phyloP scores from a whole-genome alignment of 2,888 invertebrate genomes.

The Xestia rhomboidea region DNA sequence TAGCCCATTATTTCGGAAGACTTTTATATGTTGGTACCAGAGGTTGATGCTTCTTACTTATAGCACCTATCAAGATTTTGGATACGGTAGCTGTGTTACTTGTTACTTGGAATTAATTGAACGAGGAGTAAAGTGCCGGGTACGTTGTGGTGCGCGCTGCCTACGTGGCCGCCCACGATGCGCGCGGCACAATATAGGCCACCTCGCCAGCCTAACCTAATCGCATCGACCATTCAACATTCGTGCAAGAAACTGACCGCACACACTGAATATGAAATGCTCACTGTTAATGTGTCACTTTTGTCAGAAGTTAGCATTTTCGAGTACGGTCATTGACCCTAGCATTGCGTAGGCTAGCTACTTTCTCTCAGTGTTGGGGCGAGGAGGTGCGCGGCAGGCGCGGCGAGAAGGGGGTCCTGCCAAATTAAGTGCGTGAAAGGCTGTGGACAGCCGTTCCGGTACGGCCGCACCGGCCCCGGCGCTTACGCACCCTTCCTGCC shows the following conservation, averaged over 20 bases:
- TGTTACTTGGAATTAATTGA: slow-evolving; percentile 22
- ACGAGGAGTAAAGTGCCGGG: slow-evolving; percentile 33
- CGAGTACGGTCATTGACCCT: slow-evolving; percentile 89
- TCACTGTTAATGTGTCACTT: slow-evolving; percentile 89
- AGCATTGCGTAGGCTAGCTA: slow-evolving; percentile 90
- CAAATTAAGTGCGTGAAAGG: slow-evolving; percentile 91
- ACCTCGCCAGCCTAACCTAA: slow-evolving; percentile 79
- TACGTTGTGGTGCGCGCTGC: slow-evolving; percentile 49
- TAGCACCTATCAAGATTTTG: slow-evolving; percentile 22
- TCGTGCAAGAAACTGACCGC: slow-evolving; percentile 88
- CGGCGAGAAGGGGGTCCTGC: slow-evolving; percentile 87
- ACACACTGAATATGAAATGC: slow-evolving; percentile 89
- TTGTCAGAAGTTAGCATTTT: slow-evolving; percentile 89
- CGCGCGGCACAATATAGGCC: slow-evolving; percentile 72
- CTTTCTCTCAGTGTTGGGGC: slow-evolving; percentile 87
- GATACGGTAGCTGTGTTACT: slow-evolving; percentile 21
- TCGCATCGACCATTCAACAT: slow-evolving; percentile 82
- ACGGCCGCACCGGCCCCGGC: slow-evolving; percentile 68
- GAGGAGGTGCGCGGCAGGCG: slow-evolving; percentile 79
- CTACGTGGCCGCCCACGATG: slow-evolving; percentile 71
- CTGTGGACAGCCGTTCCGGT: slow-evolving; percentile 83
- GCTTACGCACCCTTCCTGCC: slow-evolving; percentile 71
- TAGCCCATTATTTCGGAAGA: slow-evolving; percentile 30
- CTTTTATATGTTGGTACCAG: slow-evolving; percentile 26
- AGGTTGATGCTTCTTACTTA: slow-evolving; percentile 29